Base-by-base conservation (phyloP, 2,888 invertebrate species). In the Plemyria rubiginata region DNA sequence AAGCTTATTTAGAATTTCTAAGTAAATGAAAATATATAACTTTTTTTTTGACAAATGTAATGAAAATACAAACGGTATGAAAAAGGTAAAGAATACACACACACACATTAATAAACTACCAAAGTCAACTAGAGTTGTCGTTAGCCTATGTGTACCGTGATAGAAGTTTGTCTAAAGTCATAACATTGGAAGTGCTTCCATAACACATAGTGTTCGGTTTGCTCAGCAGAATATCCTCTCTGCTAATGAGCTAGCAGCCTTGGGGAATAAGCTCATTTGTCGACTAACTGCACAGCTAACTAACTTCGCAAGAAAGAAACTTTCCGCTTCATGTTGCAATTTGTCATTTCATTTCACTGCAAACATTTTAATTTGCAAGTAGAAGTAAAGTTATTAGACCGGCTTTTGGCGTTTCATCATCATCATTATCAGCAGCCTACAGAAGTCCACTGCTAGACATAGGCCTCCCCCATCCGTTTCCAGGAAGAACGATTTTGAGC, bases 191-290 rank as follows among this genome's bases (percentile, higher is more conserved):
- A 46, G 40, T 78, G 72, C 73, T 73, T 75, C 71, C 71, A 78
- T 78, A 64, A 61, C 60, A 74, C 72, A 77, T 78, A 78, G 77
- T 71, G 66, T 67, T 65, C 61, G 49, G 64, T 67, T 66, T 70
- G 72, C 76, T 71, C 75, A 71, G 73, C 74, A 68, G 75, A 80
- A 80, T 80, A 79, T 77, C 75, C 71, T 74, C 69, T 71, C 71
- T 77, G 72, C 83, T 88, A 88, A 89, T 88, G 86, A 87, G 84
- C 80, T 74, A 51, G 72, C 75, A 77, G 85, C 87, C 86, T 78
- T 74, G 74, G 87, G 86, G 86, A 86, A 82, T 84, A 81, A 85
- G 82, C 85, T 88, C 84, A 85, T 90, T 90, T 87, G 73, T 79
- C 79, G 79, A 80, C 80, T 80, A 80, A 81, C 80, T 85, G 82